Conservation (phyloP, 2,797 vertebrate genomes). For the Macropodus opercularis region DNA sequence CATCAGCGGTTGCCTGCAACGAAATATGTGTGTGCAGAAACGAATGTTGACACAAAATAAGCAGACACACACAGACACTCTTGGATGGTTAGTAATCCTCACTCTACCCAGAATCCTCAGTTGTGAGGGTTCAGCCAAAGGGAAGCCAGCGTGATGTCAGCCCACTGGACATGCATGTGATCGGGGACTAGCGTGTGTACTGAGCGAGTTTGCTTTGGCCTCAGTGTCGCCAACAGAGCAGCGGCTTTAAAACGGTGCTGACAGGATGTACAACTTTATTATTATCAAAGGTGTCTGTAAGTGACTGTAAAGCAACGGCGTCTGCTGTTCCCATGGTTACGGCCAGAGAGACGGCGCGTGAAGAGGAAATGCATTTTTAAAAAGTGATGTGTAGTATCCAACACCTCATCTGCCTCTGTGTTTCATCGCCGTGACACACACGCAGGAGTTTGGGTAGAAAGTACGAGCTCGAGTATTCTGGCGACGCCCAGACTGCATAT, state of each 20-base stretch:
- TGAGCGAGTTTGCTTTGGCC: slow-evolving; percentile 9
- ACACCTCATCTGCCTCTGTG: slow-evolving; percentile 49
- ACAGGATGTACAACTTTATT: background rate
- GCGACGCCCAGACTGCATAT: slow-evolving; percentile 69
- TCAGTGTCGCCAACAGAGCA: background rate
- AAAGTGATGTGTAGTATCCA: slow-evolving; percentile 45
- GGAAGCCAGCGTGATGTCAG: slow-evolving; percentile 68
- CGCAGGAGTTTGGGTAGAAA: slow-evolving; percentile 53
- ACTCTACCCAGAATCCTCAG: slow-evolving; percentile 70
- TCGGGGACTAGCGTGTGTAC: slow-evolving; percentile 23
- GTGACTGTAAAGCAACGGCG: background rate
- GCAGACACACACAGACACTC: slow-evolving; percentile 12
- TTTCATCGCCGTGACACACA: slow-evolving; percentile 56
- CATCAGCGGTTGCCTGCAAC: slow-evolving; percentile 12
- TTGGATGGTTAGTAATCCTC: slow-evolving; percentile 62
- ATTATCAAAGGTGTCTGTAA: slow-evolving; percentile 1
- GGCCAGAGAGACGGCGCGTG: slow-evolving; percentile 12
- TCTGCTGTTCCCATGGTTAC: too few species aligned
- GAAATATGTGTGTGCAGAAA: slow-evolving; percentile 19
- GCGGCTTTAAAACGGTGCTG: background rate
- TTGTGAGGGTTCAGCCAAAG: slow-evolving; percentile 76
- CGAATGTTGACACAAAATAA: slow-evolving; percentile 12
- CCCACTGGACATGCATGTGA: slow-evolving; percentile 59
- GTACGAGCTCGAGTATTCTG: slow-evolving; percentile 59
- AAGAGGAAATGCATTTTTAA: slow-evolving; percentile 21